These are phyloP conservation scores for Caenorhabditis japonica DNA, from an alignment of 2,888 invertebrate genomes.

Conservation along the genomic window DNA sequence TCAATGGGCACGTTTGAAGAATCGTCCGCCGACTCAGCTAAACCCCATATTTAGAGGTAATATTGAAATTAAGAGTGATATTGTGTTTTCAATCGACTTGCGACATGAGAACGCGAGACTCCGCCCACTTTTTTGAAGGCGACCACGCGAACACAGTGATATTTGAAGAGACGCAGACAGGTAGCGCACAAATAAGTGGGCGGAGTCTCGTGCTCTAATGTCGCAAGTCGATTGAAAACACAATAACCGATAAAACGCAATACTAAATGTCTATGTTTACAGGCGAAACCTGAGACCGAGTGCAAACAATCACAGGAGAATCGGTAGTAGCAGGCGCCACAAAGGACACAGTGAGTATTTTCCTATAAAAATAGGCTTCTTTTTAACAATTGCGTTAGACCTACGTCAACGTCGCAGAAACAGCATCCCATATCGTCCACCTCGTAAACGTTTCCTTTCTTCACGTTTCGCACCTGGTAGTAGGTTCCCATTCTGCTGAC, in stretches of 20 bases:
- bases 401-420: constrained; percentile 10
- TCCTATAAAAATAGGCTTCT: constrained; percentile 6
- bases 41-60: neutral
- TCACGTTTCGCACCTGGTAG: neutral
- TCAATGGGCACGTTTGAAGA: too few relatives aligned
- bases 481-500: neutral
- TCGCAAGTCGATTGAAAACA: too few relatives aligned
- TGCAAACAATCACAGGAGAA: neutral
- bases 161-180: too few relatives aligned
- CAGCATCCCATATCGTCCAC: neutral
- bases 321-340: constrained; percentile 6
- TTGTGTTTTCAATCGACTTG: too few relatives aligned
- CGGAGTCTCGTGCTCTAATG: too few relatives aligned
- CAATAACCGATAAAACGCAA: too few relatives aligned
- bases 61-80: too few relatives aligned
- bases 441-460: neutral
- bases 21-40: too few relatives aligned
- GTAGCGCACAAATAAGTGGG: too few relatives aligned
- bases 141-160: too few relatives aligned
- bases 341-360: constrained; percentile 6
- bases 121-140: too few relatives aligned
- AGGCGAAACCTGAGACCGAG: neutral
- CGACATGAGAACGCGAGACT: too few relatives aligned
- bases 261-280: constrained; percentile 5
- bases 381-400: neutral